These are phyloP conservation scores for Mactromeris polynyma DNA, from an alignment of 2,888 invertebrate genomes.

Conservation along the genomic window DNA sequence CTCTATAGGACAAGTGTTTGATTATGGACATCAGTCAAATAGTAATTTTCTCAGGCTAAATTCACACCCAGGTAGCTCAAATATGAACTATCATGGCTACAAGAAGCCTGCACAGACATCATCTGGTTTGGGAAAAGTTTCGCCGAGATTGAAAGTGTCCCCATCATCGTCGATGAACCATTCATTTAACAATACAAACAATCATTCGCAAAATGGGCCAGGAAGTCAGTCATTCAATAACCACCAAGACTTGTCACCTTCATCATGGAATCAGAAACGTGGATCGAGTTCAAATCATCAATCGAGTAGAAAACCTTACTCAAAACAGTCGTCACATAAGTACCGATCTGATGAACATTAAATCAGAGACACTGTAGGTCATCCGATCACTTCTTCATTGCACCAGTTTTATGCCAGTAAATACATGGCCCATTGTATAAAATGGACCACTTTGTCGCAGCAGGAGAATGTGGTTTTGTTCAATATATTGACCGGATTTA, in stretches of 20 bases:
- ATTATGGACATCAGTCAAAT: slow-evolving; percentile 65
- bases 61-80: slow-evolving; percentile 57
- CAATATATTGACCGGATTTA: slow-evolving; percentile 2
- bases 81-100: slow-evolving; percentile 47
- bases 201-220: slow-evolving; percentile 41
- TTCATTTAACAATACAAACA: slow-evolving; percentile 31
- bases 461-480: neutral
- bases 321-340: slow-evolving; percentile 58
- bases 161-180: slow-evolving; percentile 30
- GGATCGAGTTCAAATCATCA: slow-evolving; percentile 35
- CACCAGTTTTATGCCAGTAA: neutral
- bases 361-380: neutral
- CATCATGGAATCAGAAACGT: slow-evolving; percentile 57
- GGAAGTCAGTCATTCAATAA: slow-evolving; percentile 47
- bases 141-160: slow-evolving; percentile 39
- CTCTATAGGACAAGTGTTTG: slow-evolving; percentile 60
- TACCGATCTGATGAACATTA: slow-evolving; percentile 28
- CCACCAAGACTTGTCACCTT: slow-evolving; percentile 50
- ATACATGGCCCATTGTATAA: neutral
- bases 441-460: neutral
- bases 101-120: slow-evolving; percentile 37
- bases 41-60: slow-evolving; percentile 59
- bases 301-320: slow-evolving; percentile 47
- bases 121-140: slow-evolving; percentile 45
- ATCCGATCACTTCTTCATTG: neutral